A percentile compares a stretch with the other conserved stretches of the same genome.
These are phyloP conservation scores for Thymallus thymallus DNA, from an alignment of 2,113 vertebrate species.

Conservation along the genomic window DNA sequence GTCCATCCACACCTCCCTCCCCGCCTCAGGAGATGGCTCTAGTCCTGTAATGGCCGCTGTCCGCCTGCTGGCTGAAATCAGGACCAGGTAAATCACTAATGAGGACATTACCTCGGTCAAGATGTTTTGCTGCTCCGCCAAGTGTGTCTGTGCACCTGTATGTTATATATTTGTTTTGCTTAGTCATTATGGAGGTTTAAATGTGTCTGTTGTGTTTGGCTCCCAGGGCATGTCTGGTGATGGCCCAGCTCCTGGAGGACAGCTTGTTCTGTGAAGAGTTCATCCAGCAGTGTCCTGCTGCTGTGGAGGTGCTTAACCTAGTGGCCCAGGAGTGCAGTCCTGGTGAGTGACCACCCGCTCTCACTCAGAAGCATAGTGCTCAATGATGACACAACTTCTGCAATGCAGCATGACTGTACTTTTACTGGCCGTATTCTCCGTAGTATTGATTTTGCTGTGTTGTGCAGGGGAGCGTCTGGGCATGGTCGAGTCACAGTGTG, in stretches of 20 bases:
- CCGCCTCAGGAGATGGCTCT: constrained; percentile 94
- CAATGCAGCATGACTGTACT: neutral
- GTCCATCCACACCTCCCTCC: constrained; percentile 96
- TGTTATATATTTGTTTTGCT: neutral
- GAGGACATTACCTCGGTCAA: no score
- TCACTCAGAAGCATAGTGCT: neutral
- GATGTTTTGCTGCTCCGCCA: neutral
- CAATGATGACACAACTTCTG: neutral
- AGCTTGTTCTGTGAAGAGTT: constrained; percentile 99
- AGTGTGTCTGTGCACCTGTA: neutral
- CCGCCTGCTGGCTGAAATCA: constrained; percentile 93
- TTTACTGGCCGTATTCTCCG: neutral
- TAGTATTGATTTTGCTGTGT: neutral
- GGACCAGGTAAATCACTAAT: constrained; percentile 82
- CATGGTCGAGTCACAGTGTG: constrained; percentile 94
- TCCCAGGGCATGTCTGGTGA: constrained; percentile 92
- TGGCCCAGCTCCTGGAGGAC: constrained; percentile 98
- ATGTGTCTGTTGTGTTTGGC: constrained; percentile 4
- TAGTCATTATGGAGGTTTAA: neutral
- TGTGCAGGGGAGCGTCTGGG: constrained; percentile 87
- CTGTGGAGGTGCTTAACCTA: constrained; percentile 94
- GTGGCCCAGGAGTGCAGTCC: constrained; percentile 97
- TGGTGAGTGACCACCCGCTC: constrained; percentile 73
- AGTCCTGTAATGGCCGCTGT: constrained; percentile 97
- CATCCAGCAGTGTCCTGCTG: constrained; percentile 97